Evolutionary conservation across 2,797 vertebrate species (phyloP), one percentile per base, ranked within the genome.

Genomic region (Heteromormyrus szaboi): DNA sequence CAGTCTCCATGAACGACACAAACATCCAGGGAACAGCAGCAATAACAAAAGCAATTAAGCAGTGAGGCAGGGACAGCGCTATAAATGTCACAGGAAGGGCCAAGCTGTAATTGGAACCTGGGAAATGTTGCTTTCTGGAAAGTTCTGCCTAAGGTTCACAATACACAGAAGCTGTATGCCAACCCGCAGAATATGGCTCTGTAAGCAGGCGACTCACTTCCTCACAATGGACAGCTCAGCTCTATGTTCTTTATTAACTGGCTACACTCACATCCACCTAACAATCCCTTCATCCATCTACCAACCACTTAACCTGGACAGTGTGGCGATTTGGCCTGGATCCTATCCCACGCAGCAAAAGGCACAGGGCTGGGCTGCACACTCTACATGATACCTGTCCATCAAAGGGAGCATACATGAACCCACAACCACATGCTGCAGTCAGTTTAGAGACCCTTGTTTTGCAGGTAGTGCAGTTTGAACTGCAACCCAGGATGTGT

Each of bases 21-120:
- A 25, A 62, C 37, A 46, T 89, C 25, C 56, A 53, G 59, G 41
- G 14, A 53, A 48, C 86, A 87, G 54, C n/a, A 65, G 44, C 54
- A 41, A 44, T 50, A 22, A 86, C 88, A 72, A 72, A 46, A 53
- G 83, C 25, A 86, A 86, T 86, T 86, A 72, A 89, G 54, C 56
- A 17, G 12, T 4, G 56, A 85, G 81, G 56, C 81, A 76, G 44
- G 46, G 25, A 25, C 17, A 25, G 12, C 0, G 46, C 7, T 72
- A 62, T 86, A 86, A 53, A 72, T 54, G 83, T 89, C 56, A 89
- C 46, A n/a, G 41, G 19, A 37, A 68, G 41, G 41, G 29, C 25
- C 44, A 5, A 8, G 19, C 48, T 33, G 37, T 68, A 86, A 88
- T 88, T 65, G 25, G 65, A 33, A 41, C 86, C 72, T 14, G 37